These are phyloP conservation scores for Lapara coniferarum DNA, from an alignment of 2,888 invertebrate species.

Conservation along the genomic window DNA sequence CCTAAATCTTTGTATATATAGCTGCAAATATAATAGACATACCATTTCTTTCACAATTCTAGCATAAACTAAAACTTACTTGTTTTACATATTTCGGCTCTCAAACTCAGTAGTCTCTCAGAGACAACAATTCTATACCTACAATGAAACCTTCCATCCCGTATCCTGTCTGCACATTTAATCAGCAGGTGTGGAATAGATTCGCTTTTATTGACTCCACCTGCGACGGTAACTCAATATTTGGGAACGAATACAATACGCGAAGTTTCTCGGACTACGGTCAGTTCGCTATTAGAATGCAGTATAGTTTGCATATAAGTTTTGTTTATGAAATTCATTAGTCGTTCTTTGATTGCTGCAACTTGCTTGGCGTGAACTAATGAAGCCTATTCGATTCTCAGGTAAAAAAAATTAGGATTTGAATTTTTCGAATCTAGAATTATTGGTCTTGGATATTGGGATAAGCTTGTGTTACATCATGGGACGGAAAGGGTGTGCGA, in stretches of 20 bases:
- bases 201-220: constrained; percentile 54
- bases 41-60: too few species aligned
- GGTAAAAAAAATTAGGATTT: too few species aligned
- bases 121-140: neutral
- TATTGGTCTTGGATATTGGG: neutral
- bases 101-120: neutral
- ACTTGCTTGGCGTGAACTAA: too few species aligned
- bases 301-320: too few species aligned
- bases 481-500: neutral
- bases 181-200: constrained; percentile 11
- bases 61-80: too few species aligned
- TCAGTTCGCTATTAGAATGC: neutral
- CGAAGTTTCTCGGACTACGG: constrained; percentile 17
- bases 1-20: too few species aligned
- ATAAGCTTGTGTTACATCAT: neutral
- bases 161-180: neutral
- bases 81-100: too few species aligned
- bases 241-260: constrained; percentile 60
- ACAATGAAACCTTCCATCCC: neutral
- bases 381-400: too few species aligned
- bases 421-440: too few species aligned
- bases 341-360: too few species aligned
- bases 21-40: too few species aligned
- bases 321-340: too few species aligned
- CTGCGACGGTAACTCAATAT: constrained; percentile 65